These are phyloP conservation scores for Pangasius krempfi DNA, from an alignment of 2,797 vertebrate species.

Conservation along the genomic window DNA sequence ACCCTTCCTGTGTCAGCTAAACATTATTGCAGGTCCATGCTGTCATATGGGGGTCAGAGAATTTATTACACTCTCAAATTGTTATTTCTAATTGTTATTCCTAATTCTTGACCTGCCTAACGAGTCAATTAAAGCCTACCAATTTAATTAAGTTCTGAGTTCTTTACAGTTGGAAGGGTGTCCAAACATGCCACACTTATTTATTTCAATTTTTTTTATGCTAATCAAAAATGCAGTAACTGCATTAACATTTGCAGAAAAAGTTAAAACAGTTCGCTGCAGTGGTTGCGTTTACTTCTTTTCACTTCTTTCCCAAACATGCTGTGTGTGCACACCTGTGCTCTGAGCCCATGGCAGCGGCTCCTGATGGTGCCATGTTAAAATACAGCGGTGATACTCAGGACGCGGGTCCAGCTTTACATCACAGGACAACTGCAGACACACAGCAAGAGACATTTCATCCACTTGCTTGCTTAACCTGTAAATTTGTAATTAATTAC, in stretches of 20 bases:
- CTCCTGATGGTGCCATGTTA: conserved; percentile 99
- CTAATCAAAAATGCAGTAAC: background rate
- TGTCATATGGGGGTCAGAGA: background rate
- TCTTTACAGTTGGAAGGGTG: background rate
- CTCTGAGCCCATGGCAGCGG: conserved; percentile 99
- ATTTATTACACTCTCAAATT: background rate
- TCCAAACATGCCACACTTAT: background rate
- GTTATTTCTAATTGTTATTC: background rate
- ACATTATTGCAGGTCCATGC: background rate
- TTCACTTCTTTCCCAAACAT: background rate
- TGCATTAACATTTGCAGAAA: background rate
- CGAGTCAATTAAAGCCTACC: background rate
- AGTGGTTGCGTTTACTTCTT: background rate
- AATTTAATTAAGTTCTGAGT: background rate
- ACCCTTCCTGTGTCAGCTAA: background rate
- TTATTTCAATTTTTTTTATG: background rate
- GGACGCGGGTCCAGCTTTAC: conserved; percentile 97
- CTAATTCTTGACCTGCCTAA: background rate
- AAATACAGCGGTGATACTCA: conserved; percentile 98
- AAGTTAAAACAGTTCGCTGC: background rate
- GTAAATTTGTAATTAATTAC: background rate
- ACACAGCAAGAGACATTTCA: conserved; percentile 11
- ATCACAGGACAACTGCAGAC: conserved; percentile 92
- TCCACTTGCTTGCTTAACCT: background rate
- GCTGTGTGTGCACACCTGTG: conserved; percentile 78